phyloP scores from a whole-genome alignment of 2,888 invertebrate species.

The Nomada lathburiana region DNA sequence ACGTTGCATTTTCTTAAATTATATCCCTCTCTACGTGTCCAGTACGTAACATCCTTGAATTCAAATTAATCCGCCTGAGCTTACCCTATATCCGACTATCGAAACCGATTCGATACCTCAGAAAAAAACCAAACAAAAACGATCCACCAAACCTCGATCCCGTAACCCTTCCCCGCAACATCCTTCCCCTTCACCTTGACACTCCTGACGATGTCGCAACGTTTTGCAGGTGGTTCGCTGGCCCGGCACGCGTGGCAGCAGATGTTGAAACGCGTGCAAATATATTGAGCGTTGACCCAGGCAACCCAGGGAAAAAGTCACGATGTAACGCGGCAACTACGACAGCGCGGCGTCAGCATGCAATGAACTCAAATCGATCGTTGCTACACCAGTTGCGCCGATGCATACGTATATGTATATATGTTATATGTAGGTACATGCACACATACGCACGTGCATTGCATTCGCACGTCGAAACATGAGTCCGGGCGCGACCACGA shows the following conservation, averaged over 20 bases:
- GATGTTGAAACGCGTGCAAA: constrained; percentile 16
- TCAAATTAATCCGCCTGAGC: no score
- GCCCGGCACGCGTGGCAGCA: constrained; percentile 36
- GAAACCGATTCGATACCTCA: no score
- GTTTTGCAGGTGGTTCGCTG: constrained; percentile 21
- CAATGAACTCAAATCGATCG: constrained; percentile 75
- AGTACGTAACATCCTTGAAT: no score
- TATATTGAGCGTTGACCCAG: constrained; percentile 47
- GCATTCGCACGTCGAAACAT: neutral
- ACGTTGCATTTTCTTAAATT: no score
- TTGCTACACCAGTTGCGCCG: constrained; percentile 53
- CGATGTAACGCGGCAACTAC: constrained; percentile 32
- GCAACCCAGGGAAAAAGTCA: constrained; percentile 59
- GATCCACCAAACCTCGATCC: neutral
- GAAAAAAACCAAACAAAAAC: neutral
- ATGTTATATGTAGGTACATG: neutral
- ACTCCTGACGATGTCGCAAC: neutral
- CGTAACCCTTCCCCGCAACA: neutral
- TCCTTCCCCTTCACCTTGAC: neutral
- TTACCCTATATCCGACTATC: no score
- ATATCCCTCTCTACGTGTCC: no score
- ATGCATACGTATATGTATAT: constrained; percentile 25
- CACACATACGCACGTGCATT: constrained; percentile 5
- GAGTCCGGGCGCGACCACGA: constrained; percentile 26
- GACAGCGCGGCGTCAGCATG: constrained; percentile 57